Evolutionary conservation across 1,140 invertebrate genomes (phyloP).

Genomic region (Thereuonema tuberculata): DNA sequence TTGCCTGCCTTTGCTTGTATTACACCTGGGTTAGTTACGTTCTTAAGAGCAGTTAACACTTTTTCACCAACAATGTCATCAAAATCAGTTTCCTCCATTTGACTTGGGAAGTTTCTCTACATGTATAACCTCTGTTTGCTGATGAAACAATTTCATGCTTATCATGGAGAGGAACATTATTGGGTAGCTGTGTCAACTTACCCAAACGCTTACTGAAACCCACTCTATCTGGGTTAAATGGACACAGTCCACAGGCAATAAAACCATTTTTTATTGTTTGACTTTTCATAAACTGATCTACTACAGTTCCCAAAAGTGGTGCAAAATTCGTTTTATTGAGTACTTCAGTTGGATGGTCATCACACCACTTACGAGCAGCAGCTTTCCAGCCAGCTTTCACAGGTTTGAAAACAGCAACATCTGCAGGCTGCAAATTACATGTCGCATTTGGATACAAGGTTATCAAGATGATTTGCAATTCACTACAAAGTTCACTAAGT

Average conservation of each 20-base stretch:
- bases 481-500: conserved; percentile 7
- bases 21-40: no score
- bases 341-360: not conserved
- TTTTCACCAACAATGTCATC: not conserved
- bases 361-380: not conserved
- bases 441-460: conserved; percentile 14
- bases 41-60: not conserved
- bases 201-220: not conserved
- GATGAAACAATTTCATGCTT: not conserved
- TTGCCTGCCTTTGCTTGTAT: not conserved
- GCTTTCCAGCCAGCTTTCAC: conserved; percentile 11
- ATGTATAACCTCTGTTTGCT: not conserved
- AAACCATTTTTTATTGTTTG: conserved; percentile 5
- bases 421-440: conserved; percentile 11
- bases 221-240: conserved; percentile 1
- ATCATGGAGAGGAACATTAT: not conserved
- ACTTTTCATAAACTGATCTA: not conserved
- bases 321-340: not conserved
- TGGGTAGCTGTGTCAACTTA: not conserved
- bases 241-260: conserved; percentile 4
- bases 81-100: no score
- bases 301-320: not conserved
- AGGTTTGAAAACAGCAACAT: conserved; percentile 13
- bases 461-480: conserved; percentile 7
- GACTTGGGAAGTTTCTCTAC: no score